phyloP scores from a whole-genome alignment of 2,113 vertebrate genomes.

The Mixornis gularis region DNA sequence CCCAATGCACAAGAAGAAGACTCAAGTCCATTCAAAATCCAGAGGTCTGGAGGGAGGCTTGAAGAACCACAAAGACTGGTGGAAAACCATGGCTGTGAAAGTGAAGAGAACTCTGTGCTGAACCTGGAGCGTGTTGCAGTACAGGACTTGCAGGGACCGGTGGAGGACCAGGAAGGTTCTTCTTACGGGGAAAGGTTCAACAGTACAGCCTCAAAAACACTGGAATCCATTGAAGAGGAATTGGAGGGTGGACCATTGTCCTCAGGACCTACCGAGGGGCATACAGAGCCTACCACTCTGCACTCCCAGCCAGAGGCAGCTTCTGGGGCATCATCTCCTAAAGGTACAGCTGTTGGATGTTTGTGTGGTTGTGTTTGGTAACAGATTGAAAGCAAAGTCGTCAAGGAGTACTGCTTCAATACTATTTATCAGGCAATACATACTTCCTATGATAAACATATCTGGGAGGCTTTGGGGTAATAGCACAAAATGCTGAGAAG shows the following conservation, averaged over 20 bases:
- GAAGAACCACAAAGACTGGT: not conserved
- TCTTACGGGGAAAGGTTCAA: not conserved
- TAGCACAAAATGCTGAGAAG: not conserved
- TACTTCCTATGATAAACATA: not conserved
- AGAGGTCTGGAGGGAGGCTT: not conserved
- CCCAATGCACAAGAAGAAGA: not conserved
- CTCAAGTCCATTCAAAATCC: not conserved
- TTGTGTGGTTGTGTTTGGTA: not conserved
- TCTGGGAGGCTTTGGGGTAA: not conserved
- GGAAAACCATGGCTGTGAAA: not conserved
- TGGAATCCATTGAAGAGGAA: constrained; percentile 27
- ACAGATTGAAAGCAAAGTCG: not conserved
- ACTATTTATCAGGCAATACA: not conserved
- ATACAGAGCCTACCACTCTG: not conserved
- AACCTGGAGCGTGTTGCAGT: not conserved
- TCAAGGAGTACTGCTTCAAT: not conserved
- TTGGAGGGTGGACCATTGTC: not conserved
- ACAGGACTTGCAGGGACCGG: not conserved
- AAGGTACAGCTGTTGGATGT: not conserved
- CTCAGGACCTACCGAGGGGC: not conserved
- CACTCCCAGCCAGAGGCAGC: not conserved
- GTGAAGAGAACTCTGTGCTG: not conserved
- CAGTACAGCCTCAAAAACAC: not conserved
- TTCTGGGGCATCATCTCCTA: not conserved
- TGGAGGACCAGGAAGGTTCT: not conserved